Evolutionary conservation across 1,140 invertebrate species (phyloP), one percentile per base, ranked within the genome.

Genomic region (Drosophila bifasciata): DNA sequence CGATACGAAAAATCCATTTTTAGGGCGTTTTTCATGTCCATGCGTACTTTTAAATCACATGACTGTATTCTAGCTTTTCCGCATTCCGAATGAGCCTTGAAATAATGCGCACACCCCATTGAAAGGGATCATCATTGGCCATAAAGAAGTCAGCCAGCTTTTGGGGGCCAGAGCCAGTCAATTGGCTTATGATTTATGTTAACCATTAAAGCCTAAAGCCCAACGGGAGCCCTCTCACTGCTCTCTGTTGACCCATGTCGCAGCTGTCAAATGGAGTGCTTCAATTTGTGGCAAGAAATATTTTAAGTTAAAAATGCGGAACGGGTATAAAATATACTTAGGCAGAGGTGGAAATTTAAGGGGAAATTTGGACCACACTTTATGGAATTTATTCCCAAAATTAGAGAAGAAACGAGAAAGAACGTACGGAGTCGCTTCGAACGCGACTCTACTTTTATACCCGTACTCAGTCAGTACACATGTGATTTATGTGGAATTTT

Each of bases 161-260:
- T 63, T 32, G 69, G 57, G 57, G 49, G 44, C 75, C 64, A 56
- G 50, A 46, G 53, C 56, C 45, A 86, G 81, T 86, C 81, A 77
- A 86, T 86, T 81, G 81, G 77, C 77, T 81, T 86, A 86, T 86
- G 81, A 86, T 86, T 88, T 86, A 86, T 86, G 71, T 73, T 41
- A n/a, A 48, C 69, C 81, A 86, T 86, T 86, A 86, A 11, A 13
- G 43, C 53, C 61, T 40, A 45, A 13, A 56, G 69, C 53, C 63
- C 28, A 45, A n/a, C 3, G 52, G 21, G n/a, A n/a, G 36, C 13
- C 15, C 6, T 5, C 8, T 8, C 8, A 36, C 49, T 21, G 2
- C 19, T 32, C 46, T 7, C 46, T 16, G 36, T 46, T 28, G 41
- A 62, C 49, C 68, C 43, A 25, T 49, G 16, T 43, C 49, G 32